These are phyloP conservation scores for Pampusana beccarii DNA, from an alignment of 2,113 vertebrate genomes.

Conservation along the genomic window DNA sequence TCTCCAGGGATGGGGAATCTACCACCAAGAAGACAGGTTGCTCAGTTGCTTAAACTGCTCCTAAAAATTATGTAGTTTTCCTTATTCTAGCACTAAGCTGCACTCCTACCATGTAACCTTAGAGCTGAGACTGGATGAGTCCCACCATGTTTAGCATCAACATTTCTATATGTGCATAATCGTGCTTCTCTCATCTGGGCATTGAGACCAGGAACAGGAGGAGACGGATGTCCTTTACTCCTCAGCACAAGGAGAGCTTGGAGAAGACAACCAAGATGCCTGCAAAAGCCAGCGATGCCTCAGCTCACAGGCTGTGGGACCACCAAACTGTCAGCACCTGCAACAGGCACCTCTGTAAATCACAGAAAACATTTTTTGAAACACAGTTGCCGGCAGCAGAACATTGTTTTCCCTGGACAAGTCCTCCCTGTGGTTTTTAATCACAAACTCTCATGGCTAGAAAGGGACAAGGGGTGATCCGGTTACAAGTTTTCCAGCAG, in stretches of 20 bases:
- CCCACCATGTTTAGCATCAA: not conserved
- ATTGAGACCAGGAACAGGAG: not conserved
- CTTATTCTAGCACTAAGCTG: not conserved
- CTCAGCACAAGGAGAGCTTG: not conserved
- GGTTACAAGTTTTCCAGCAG: not conserved
- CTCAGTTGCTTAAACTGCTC: not conserved
- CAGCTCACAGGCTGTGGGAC: fast-evolving
- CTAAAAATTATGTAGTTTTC: not conserved
- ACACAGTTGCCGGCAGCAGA: not conserved
- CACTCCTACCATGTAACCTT: fast-evolving
- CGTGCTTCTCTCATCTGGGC: not conserved
- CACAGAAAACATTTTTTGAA: not conserved
- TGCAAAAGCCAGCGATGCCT: not conserved
- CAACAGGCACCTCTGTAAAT: not conserved
- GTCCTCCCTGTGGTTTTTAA: not conserved
- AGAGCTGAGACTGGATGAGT: not conserved
- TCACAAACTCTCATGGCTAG: fast-evolving
- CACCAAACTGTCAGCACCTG: not conserved
- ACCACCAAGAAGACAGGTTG: no score
- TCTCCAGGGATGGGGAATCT: no score
- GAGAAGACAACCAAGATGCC: not conserved
- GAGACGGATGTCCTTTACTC: not conserved
- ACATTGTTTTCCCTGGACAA: not conserved
- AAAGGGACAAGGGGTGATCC: not conserved
- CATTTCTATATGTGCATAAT: fast-evolving